A percentile compares a stretch with the other conserved stretches of the same genome.
phyloP scores from a whole-genome alignment of 2,888 invertebrate genomes.

The Autographa gamma region DNA sequence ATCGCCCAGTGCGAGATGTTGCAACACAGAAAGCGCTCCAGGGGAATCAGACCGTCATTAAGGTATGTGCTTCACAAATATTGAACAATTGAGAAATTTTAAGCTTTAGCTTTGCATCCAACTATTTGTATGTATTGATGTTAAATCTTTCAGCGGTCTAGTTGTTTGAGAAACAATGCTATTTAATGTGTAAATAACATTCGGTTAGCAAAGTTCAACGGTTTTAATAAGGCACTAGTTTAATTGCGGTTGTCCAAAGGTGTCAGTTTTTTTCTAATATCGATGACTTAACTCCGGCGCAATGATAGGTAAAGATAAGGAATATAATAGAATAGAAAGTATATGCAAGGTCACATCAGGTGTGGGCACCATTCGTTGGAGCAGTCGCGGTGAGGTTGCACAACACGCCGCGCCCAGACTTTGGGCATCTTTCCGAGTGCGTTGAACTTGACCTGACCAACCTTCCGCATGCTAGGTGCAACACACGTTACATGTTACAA shows the following conservation, averaged over 20 bases:
- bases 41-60: constrained; percentile 59
- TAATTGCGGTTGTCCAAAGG: background rate
- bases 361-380: constrained; percentile 33
- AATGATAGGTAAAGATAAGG: constrained; percentile 23
- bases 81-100: constrained; percentile 16
- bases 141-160: background rate
- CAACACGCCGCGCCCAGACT: constrained; percentile 52
- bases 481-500: constrained; percentile 38
- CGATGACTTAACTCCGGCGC: constrained; percentile 1
- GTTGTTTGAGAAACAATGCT: background rate
- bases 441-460: constrained; percentile 73
- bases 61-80: constrained; percentile 47
- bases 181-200: background rate
- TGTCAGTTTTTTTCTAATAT: background rate
- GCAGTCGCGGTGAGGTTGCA: constrained; percentile 51
- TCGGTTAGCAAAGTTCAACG: background rate
- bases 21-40: constrained; percentile 60
- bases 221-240: background rate
- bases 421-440: constrained; percentile 67
- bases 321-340: constrained; percentile 61
- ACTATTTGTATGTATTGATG: too few species aligned
- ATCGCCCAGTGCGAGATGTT: constrained; percentile 51
- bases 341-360: constrained; percentile 57
- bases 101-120: too few species aligned
- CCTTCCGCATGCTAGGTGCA: constrained; percentile 41